A percentile compares a stretch with the other conserved stretches of the same genome.
Evolutionary conservation across 1,140 invertebrate genomes (phyloP).

Genomic region (Wiebesia pumilae): DNA sequence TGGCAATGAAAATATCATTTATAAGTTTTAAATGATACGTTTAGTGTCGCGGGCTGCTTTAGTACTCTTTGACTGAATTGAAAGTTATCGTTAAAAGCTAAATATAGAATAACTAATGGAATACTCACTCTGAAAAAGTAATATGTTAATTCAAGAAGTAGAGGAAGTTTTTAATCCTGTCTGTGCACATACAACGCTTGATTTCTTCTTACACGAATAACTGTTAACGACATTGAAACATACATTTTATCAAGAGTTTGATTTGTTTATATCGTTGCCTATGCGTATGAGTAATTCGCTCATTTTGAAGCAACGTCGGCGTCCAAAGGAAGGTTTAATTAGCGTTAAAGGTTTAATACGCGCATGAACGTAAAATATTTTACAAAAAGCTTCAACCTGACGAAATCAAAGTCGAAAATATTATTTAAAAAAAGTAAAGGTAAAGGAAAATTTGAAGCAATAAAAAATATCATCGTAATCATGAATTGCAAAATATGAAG

Average conservation of each 20-base stretch:
- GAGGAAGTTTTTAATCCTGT: not conserved
- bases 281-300: not conserved
- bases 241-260: not conserved
- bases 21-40: not conserved
- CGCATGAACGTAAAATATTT: too few relatives aligned
- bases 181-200: too few relatives aligned
- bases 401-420: too few relatives aligned
- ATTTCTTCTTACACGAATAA: not conserved
- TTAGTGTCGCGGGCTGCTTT: not conserved
- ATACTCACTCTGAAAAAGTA: not conserved
- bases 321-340: too few relatives aligned
- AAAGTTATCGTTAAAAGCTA: not conserved
- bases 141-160: not conserved
- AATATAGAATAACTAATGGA: not conserved
- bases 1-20: not conserved
- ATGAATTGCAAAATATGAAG: too few relatives aligned
- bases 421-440: too few relatives aligned
- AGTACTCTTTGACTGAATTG: not conserved
- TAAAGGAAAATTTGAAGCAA: too few relatives aligned
- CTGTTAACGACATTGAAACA: not conserved
- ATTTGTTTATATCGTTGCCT: not conserved
- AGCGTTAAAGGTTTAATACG: too few relatives aligned
- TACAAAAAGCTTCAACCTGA: too few relatives aligned
- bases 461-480: too few relatives aligned
- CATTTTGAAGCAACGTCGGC: not conserved